phyloP scores from a whole-genome alignment of 2,888 invertebrate species.

The Diogma glabrata region DNA sequence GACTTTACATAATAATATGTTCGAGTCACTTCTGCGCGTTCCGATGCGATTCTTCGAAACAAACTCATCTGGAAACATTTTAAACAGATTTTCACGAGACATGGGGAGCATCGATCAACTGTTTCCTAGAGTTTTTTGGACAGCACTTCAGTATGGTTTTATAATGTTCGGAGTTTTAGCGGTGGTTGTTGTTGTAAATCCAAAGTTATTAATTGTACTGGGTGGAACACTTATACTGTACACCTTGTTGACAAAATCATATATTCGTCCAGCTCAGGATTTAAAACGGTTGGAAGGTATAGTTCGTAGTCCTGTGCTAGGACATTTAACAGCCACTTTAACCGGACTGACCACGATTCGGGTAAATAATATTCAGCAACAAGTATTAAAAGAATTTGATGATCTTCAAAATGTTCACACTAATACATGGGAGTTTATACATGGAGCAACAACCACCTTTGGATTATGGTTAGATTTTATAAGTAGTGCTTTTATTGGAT shows the following conservation, averaged over 20 bases:
- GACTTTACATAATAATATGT: no score
- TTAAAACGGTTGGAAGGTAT: slow-evolving; percentile 61
- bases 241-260: slow-evolving; percentile 49
- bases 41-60: no score
- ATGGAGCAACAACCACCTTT: slow-evolving; percentile 40
- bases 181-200: slow-evolving; percentile 58
- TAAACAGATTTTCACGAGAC: no score
- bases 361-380: no score
- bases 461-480: slow-evolving; percentile 58
- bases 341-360: slow-evolving; percentile 69
- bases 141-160: no score
- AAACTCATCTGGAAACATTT: no score
- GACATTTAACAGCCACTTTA: slow-evolving; percentile 67
- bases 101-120: no score
- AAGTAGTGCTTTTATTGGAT: slow-evolving; percentile 46
- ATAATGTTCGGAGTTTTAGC: slow-evolving; percentile 67
- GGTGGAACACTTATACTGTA: slow-evolving; percentile 52
- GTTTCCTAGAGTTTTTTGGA: no score
- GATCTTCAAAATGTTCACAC: no score
- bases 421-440: slow-evolving; percentile 23
- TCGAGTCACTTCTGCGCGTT: no score
- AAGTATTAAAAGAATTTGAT: slow-evolving; percentile 59
- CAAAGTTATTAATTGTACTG: slow-evolving; percentile 53
- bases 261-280: slow-evolving; percentile 60
- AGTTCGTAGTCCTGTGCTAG: slow-evolving; percentile 82